These are phyloP conservation scores for Dreissena polymorpha DNA, from an alignment of 1,140 invertebrate species.

Conservation along the genomic window DNA sequence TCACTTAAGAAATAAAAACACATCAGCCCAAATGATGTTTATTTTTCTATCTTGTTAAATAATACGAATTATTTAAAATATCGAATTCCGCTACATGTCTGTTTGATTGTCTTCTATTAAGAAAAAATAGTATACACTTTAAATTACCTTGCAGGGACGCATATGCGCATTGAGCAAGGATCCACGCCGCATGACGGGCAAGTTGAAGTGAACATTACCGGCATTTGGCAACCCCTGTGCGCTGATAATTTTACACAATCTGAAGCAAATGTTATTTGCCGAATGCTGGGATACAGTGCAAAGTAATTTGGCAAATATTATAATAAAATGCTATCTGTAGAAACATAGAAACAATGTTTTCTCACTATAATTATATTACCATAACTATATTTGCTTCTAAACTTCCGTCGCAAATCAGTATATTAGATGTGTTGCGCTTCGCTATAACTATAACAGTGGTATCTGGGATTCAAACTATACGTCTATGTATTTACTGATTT, in stretches of 20 bases:
- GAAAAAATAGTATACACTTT: no score
- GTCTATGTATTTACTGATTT: background rate
- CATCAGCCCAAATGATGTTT: no score
- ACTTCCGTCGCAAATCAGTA: background rate
- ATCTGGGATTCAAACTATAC: background rate
- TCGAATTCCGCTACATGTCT: no score
- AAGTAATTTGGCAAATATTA: background rate
- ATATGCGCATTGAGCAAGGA: background rate
- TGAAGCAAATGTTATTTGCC: background rate
- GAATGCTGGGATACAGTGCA: slow-evolving; percentile 12
- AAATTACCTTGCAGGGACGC: background rate
- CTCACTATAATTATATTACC: no score
- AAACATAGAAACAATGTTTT: background rate
- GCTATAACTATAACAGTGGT: background rate
- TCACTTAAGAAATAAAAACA: no score
- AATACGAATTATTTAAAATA: no score
- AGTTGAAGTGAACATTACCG: background rate
- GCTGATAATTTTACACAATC: background rate
- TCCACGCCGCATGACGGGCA: background rate
- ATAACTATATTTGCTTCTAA: background rate
- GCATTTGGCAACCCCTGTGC: background rate
- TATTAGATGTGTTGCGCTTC: background rate
- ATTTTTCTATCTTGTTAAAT: no score
- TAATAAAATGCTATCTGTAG: background rate
- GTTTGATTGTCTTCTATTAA: no score